These are phyloP conservation scores for Notocelia uddmanniana DNA, from an alignment of 2,888 invertebrate genomes.

Conservation along the genomic window DNA sequence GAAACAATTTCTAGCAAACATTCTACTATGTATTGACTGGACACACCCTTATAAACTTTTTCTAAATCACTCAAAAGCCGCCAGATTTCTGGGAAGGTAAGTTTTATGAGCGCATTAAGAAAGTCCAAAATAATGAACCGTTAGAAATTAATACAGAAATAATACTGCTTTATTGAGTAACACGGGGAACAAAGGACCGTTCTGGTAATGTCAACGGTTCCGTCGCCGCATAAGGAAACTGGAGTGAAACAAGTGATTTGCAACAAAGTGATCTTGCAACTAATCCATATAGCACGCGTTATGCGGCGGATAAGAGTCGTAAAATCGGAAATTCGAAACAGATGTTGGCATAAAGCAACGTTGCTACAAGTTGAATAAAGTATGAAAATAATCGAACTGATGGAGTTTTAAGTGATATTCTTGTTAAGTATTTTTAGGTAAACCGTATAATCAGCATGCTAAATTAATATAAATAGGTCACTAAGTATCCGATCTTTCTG, in stretches of 20 bases:
- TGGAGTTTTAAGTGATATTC: neutral
- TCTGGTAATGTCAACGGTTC: conserved; percentile 77
- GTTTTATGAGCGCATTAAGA: conserved; percentile 44
- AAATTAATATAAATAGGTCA: neutral
- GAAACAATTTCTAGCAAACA: conserved; percentile 63
- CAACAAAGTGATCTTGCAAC: conserved; percentile 57
- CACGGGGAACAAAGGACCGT: conserved; percentile 73
- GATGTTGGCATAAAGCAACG: conserved; percentile 33
- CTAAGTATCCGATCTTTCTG: neutral
- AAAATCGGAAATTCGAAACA: conserved; percentile 43
- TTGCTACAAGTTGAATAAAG: conserved; percentile 7
- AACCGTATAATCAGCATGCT: too few species aligned
- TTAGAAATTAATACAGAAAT: conserved; percentile 40
- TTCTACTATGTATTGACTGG: conserved; percentile 62
- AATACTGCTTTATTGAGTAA: conserved; percentile 36
- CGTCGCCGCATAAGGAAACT: conserved; percentile 71
- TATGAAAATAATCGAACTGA: conserved; percentile 3
- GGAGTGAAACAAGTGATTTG: conserved; percentile 69
- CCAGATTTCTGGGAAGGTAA: conserved; percentile 44
- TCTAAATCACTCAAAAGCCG: conserved; percentile 44
- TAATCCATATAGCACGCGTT: conserved; percentile 30
- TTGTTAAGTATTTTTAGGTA: neutral
- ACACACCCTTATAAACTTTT: conserved; percentile 57
- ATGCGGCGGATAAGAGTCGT: conserved; percentile 43
- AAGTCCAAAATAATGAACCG: conserved; percentile 50